A percentile compares a stretch with the other conserved stretches of the same genome.
These are phyloP conservation scores for Cololabis saira DNA, from an alignment of 2,113 vertebrate genomes.

Conservation along the genomic window DNA sequence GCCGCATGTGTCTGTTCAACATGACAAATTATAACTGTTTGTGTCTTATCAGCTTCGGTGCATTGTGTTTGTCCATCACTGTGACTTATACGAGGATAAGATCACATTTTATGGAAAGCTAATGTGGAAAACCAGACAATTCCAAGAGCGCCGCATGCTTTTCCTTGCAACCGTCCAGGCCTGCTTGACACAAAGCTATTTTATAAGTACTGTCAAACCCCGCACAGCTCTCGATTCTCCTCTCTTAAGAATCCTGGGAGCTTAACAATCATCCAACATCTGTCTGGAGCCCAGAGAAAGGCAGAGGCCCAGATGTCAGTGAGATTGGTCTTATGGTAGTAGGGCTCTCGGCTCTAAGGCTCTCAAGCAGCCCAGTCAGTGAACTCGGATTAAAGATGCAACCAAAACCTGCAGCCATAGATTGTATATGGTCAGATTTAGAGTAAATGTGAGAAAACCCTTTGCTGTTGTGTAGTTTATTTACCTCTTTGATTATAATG, in stretches of 20 bases:
- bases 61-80: no score
- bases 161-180: not conserved
- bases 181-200: slow-evolving; percentile 19
- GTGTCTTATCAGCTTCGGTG: no score
- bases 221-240: slow-evolving; percentile 28
- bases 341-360: slow-evolving; percentile 69
- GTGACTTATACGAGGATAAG: no score
- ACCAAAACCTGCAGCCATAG: slow-evolving; percentile 45
- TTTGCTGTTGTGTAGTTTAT: slow-evolving; percentile 7
- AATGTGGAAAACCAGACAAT: no score
- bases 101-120: no score
- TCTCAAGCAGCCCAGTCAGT: slow-evolving; percentile 63
- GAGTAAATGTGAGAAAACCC: slow-evolving; percentile 4
- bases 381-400: slow-evolving; percentile 67
- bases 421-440: slow-evolving; percentile 40
- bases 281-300: slow-evolving; percentile 74
- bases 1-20: no score
- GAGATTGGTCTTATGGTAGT: slow-evolving; percentile 77
- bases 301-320: slow-evolving; percentile 76
- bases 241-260: slow-evolving; percentile 64
- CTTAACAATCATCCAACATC: slow-evolving; percentile 73
- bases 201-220: slow-evolving; percentile 27
- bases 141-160: no score
- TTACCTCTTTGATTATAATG: not conserved
- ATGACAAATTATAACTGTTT: no score